A percentile compares a stretch with the other conserved stretches of the same genome.
Evolutionary conservation across 1,140 invertebrate species (phyloP).

Genomic region (Calliphora vicina): DNA sequence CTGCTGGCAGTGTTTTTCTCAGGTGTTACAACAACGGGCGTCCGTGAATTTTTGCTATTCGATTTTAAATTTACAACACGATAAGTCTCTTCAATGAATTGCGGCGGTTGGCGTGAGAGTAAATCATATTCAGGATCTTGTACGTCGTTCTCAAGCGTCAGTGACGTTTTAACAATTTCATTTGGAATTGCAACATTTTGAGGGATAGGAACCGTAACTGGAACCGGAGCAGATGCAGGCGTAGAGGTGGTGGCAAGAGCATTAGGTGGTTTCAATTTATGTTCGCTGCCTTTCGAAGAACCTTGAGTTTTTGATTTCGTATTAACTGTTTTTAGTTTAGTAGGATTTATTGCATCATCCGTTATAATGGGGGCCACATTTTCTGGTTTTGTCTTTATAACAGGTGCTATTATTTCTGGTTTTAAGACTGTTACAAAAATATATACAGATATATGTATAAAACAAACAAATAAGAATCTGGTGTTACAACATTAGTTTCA

Average conservation of each 20-base stretch:
- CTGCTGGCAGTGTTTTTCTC: conserved; percentile 24
- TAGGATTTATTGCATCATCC: conserved; percentile 12
- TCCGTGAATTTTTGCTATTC: conserved; percentile 8
- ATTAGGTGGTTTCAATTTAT: not conserved
- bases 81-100: conserved; percentile 81
- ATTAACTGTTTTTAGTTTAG: not conserved
- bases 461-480: too few species aligned
- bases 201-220: too few species aligned
- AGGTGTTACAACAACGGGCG: conserved; percentile 15
- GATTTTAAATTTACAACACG: conserved; percentile 64
- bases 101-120: conserved; percentile 80
- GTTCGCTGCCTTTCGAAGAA: not conserved
- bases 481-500: too few species aligned
- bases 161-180: conserved; percentile 27
- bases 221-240: not conserved
- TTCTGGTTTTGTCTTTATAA: conserved; percentile 26
- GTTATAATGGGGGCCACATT: not conserved
- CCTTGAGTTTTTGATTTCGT: not conserved
- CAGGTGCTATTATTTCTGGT: not conserved
- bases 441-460: not conserved
- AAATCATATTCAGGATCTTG: conserved; percentile 81
- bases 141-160: conserved; percentile 47
- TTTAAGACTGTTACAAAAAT: not conserved
- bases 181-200: not conserved
- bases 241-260: not conserved